These are phyloP conservation scores for Pseudomugil tenellus DNA, from an alignment of 2,797 vertebrate genomes.

Conservation along the genomic window DNA sequence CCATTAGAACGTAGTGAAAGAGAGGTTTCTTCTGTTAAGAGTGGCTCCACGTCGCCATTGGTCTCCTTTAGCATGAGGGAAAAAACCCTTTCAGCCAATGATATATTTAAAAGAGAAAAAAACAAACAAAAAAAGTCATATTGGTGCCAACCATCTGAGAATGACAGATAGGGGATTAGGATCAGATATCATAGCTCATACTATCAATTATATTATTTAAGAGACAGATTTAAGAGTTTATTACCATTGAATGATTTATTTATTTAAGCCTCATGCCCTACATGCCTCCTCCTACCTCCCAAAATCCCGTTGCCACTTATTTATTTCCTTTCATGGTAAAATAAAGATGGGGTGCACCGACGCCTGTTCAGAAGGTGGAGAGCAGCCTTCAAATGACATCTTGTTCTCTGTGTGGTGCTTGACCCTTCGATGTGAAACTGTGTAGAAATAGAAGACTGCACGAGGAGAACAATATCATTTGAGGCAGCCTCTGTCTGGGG, in stretches of 20 bases:
- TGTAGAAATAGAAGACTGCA: constrained; percentile 73
- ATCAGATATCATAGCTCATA: constrained; percentile 65
- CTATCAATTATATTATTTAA: constrained; percentile 63
- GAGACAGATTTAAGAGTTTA: constrained; percentile 58
- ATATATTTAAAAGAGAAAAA: constrained; percentile 36
- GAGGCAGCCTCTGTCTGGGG: constrained; percentile 60
- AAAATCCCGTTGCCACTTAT: constrained; percentile 77
- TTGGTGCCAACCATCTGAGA: constrained; percentile 74
- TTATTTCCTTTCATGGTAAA: constrained; percentile 73
- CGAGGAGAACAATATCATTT: constrained; percentile 68
- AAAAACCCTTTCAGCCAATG: constrained; percentile 66
- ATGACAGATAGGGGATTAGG: constrained; percentile 59
- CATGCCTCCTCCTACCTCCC: constrained; percentile 77
- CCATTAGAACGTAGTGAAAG: constrained; percentile 58
- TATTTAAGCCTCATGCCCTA: constrained; percentile 76
- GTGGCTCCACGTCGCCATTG: constrained; percentile 57
- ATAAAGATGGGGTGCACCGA: constrained; percentile 41
- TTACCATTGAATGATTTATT: constrained; percentile 73
- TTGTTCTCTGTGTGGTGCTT: constrained; percentile 66
- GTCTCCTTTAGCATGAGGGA: constrained; percentile 61
- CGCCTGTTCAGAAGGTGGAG: constrained; percentile 59
- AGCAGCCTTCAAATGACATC: constrained; percentile 63
- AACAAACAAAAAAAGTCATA: constrained; percentile 45
- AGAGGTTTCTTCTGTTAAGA: constrained; percentile 63
- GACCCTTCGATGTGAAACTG: constrained; percentile 70